Evolutionary conservation across 2,888 invertebrate species (phyloP), one percentile per base, ranked within the genome.

Genomic region (Aphodius granarius): DNA sequence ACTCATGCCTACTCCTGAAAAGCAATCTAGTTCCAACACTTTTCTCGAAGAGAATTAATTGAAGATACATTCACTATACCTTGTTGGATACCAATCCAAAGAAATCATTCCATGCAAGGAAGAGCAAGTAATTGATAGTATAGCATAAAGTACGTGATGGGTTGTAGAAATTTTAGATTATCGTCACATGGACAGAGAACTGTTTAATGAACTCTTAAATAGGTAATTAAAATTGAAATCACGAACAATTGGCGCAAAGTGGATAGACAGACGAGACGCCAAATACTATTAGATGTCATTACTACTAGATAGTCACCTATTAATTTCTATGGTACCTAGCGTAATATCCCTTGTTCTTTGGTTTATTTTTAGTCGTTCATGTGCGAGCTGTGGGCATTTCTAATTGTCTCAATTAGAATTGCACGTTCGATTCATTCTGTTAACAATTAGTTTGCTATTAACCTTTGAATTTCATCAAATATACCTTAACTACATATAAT

Each of bases 261-360:
- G 76, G 76, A 76, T 71, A 71, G 73, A 75, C 72, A 76, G 76
- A 76, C 76, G 63, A 76, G 76, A 76, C 76, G 76, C 76, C 76
- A 71, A 76, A 73, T 76, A 73, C 73, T 73, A 76, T 76, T 76
- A 76, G 71, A 73, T 76, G 71, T 76, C 71, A 76, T 76, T 73
- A 21, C 66, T 73, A 62, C 73, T 68, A 76, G 70, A 6, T 43
- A 68, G 73, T 73, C 73, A 76, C 73, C 76, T 73, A 76, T 76
- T 76, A 76, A 76, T 73, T 76, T 73, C 43, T 2, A 43, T 43
- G 43, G 43, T 43, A 43, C 43, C n/a, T n/a, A n/a, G n/a, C 9
- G 43, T 43, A 43, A 43, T 43, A 43, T 43, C 73, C 9, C 20
- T 73, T 15, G 19, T 19, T 18, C 19, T n/a, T n/a, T n/a, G 4